Conservation (phyloP, 2,888 invertebrate species). For the Orchesellides sinensis region DNA sequence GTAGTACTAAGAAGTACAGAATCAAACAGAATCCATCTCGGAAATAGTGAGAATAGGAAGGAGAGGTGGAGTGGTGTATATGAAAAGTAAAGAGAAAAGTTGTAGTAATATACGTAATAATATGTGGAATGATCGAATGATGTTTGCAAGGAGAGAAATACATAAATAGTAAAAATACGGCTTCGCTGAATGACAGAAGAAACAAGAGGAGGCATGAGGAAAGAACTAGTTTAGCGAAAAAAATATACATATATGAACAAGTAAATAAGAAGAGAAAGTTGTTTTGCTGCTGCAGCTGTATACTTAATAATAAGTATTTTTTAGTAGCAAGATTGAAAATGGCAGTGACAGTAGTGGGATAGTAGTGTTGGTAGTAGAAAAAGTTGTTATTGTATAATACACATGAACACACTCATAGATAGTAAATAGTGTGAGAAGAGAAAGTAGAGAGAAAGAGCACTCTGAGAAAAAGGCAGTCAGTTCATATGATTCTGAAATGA, state of each 20-base stretch:
- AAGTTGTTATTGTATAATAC: too few relatives aligned
- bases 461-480: slow-evolving; percentile 17
- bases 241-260: background rate
- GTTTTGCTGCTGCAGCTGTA: background rate
- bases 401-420: slow-evolving; percentile 4
- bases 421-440: background rate
- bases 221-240: background rate
- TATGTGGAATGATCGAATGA: too few relatives aligned
- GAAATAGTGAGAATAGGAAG: too few relatives aligned
- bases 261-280: background rate
- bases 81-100: background rate
- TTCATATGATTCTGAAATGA: slow-evolving; percentile 3
- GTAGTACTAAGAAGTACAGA: too few relatives aligned
- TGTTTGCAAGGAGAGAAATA: slow-evolving; percentile 13
- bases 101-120: too few relatives aligned
- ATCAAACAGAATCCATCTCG: too few relatives aligned
- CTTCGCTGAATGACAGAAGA: slow-evolving; percentile 59
- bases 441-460: background rate
- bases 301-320: background rate
- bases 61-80: too few relatives aligned
- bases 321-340: background rate
- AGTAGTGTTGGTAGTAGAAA: too few relatives aligned
- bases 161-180: slow-evolving; percentile 42
- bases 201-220: background rate
- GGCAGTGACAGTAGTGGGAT: slow-evolving; percentile 18